Percentiles rank a stretch among this genome's conserved stretches.
phyloP scores from a whole-genome alignment of 2,113 vertebrate species.

The Actenoides hombroni region DNA sequence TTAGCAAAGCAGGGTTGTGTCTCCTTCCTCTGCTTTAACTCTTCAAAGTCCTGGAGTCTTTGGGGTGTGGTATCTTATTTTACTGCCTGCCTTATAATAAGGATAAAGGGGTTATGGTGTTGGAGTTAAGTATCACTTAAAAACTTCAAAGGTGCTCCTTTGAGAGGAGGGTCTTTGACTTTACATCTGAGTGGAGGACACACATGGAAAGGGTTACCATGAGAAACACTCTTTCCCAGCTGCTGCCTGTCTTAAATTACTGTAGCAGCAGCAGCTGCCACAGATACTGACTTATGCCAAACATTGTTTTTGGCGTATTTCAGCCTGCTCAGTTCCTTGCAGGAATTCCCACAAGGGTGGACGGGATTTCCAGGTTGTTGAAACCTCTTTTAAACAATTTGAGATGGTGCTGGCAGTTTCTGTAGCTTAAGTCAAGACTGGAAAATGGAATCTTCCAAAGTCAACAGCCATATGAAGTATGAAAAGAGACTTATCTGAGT shows the following conservation, averaged over 20 bases:
- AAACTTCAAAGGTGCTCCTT: constrained; percentile 60
- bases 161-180: constrained; percentile 45
- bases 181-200: constrained; percentile 42
- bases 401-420: constrained; percentile 7
- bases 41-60: constrained; percentile 18
- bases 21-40: neutral
- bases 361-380: constrained; percentile 49
- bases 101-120: constrained; percentile 9
- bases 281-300: constrained; percentile 13
- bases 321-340: constrained; percentile 34
- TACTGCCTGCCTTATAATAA: constrained; percentile 39
- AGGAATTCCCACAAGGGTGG: constrained; percentile 43
- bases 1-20: neutral
- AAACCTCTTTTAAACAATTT: constrained; percentile 45
- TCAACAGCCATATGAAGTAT: neutral
- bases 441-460: constrained; percentile 21
- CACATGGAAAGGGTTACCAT: constrained; percentile 35
- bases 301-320: constrained; percentile 26
- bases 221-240: constrained; percentile 18
- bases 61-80: constrained; percentile 36
- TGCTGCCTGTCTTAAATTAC: constrained; percentile 60
- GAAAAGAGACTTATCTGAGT: neutral
- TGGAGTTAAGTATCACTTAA: constrained; percentile 52
- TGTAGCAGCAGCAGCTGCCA: neutral
- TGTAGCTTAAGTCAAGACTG: neutral